Evolutionary conservation across 1,140 invertebrate species (phyloP).

Genomic region (Calliphora vicina): DNA sequence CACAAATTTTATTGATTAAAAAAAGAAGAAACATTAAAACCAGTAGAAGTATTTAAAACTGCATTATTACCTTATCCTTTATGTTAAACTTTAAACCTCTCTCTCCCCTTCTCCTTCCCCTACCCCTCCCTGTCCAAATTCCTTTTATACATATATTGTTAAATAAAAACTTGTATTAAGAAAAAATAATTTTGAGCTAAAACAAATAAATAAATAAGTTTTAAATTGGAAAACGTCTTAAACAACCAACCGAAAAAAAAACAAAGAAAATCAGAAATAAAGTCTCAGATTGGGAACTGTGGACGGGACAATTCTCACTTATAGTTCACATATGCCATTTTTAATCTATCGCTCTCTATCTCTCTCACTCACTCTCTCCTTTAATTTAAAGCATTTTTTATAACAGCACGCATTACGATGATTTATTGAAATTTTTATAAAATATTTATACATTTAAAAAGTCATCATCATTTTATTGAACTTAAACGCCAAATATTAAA

Average conservation of each 20-base stretch:
- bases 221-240: not conserved
- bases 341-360: not conserved
- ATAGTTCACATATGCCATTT: conserved; percentile 61
- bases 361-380: not conserved
- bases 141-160: conserved; percentile 3
- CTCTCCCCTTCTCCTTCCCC: not conserved
- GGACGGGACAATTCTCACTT: conserved; percentile 66
- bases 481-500: not conserved
- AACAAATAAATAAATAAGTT: not conserved
- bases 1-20: not conserved
- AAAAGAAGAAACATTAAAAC: not conserved
- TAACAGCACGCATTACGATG: not conserved
- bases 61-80: not conserved
- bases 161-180: conserved; percentile 6
- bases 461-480: not conserved
- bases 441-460: not conserved
- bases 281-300: conserved; percentile 67
- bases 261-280: conserved; percentile 40
- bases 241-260: not conserved
- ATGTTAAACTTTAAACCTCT: not conserved
- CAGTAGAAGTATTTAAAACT: not conserved
- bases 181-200: conserved; percentile 33
- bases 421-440: not conserved
- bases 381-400: not conserved
- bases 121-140: not conserved